Percentiles rank a stretch among this genome's conserved stretches.
Conservation (phyloP, 2,113 vertebrate genomes). For the Numenius arquata region DNA sequence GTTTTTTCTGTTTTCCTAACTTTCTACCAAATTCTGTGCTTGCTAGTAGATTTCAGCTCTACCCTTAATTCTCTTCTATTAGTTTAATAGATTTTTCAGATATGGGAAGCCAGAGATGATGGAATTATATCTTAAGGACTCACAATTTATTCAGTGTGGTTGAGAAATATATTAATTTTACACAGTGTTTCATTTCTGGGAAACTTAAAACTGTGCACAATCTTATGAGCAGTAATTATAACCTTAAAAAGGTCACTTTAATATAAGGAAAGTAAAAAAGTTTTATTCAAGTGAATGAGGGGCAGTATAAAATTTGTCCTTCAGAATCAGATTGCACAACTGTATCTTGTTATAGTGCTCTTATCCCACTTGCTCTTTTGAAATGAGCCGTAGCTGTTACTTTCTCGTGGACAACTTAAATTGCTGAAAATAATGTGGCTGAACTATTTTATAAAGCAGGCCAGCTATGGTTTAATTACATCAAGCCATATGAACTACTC, state of each 20-base stretch:
- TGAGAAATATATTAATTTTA: neutral
- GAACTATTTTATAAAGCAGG: conserved; percentile 15
- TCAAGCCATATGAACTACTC: neutral
- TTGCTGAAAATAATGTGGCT: neutral
- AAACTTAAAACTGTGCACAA: neutral
- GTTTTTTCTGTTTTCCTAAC: neutral
- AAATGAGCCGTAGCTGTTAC: neutral
- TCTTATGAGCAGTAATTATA: neutral
- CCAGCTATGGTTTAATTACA: conserved; percentile 11
- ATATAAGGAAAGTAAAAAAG: neutral
- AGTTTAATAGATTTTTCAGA: neutral
- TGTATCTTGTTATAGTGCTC: neutral
- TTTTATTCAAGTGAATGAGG: neutral
- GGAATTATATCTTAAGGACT: neutral
- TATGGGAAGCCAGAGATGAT: neutral
- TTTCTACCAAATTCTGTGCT: neutral
- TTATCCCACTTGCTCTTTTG: neutral
- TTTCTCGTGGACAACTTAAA: neutral
- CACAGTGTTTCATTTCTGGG: neutral
- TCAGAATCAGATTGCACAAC: neutral
- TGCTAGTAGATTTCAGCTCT: neutral
- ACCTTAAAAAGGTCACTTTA: neutral
- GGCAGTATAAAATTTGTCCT: neutral
- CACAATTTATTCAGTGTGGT: neutral
- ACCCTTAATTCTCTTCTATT: neutral